phyloP scores from a whole-genome alignment of 2,888 invertebrate species.

The Spilosoma lubricipeda region DNA sequence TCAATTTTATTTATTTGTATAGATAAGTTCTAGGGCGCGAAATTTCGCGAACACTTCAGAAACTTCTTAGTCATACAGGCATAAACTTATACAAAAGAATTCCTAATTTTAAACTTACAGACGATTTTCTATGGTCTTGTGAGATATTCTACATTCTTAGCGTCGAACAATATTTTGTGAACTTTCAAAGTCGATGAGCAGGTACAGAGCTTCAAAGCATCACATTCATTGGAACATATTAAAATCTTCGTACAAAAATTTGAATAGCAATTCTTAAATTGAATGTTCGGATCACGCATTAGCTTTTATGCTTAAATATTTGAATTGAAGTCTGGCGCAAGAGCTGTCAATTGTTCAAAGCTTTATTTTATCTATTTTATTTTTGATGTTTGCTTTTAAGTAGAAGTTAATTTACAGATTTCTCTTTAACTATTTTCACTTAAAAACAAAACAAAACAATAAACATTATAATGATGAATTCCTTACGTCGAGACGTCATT shows the following conservation, averaged over 20 bases:
- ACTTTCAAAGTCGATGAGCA: slow-evolving; percentile 27
- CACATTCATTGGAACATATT: slow-evolving; percentile 28
- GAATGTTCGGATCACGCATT: neutral
- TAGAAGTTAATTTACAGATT: neutral
- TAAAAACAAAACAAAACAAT: too few relatives aligned
- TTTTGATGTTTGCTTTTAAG: neutral
- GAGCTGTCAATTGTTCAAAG: neutral
- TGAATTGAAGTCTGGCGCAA: neutral
- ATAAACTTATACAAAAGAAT: slow-evolving; percentile 17
- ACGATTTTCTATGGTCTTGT: slow-evolving; percentile 28
- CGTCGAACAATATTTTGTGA: slow-evolving; percentile 35
- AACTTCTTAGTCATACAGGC: slow-evolving; percentile 22
- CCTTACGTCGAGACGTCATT: too few relatives aligned
- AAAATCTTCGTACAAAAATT: slow-evolving; percentile 40
- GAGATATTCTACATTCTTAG: slow-evolving; percentile 32
- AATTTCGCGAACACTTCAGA: slow-evolving; percentile 25
- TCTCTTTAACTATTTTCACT: too few relatives aligned
- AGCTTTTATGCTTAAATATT: neutral
- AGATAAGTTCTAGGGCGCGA: slow-evolving; percentile 32
- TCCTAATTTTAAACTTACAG: slow-evolving; percentile 22
- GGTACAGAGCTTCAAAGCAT: slow-evolving; percentile 36
- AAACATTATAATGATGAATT: neutral
- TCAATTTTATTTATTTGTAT: too few relatives aligned
- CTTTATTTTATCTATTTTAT: neutral
- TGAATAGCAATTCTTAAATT: slow-evolving; percentile 20